Evolutionary conservation across 2,113 vertebrate genomes (phyloP), one percentile per base, ranked within the genome.

Genomic region (Plotosus lineatus): DNA sequence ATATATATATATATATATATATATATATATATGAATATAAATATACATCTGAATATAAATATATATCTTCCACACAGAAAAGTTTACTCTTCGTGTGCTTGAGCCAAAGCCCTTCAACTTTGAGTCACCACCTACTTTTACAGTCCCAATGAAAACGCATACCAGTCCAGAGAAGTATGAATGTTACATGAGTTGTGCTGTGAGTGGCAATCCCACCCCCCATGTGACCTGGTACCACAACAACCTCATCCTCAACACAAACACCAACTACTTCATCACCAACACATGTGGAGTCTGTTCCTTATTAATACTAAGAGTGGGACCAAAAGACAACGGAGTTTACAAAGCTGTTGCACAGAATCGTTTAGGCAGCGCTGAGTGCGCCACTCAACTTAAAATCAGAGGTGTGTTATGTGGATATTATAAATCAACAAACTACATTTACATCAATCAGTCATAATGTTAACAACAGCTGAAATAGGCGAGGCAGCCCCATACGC

Each of bases 201-300:
- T 96, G 42, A 92, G 82, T 2, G 96, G 95, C 78, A 80, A 92
- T 2, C 96, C 96, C 0, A 51, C 12, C 2, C 96, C 96, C 0
- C 83, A 85, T 0, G 61, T 97, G 76, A 95, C 91, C 2, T 97
- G 96, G 96, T 96, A 94, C 89, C 94, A 88, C 82, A 90, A 96
- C 31, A 89, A 72, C 28, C 80, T 92, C 71, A 94, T 93, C 88
- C 87, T 97, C 77, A 94, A 92, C 77, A 88, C 83, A 4, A 89
- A 94, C 80, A 86, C 91, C 0, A 79, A 87, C 2, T 94, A 93
- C 72, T 91, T 93, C 83, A 93, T 93, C 86, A 94, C 91, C 0
- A 94, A 97, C 11, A 88, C 92, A 69, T 93, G 94, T 5, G 96
- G 96, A 0, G 94, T 97, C 66, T 97, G 96, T 86, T 96, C 94